Evolutionary conservation across 2,113 vertebrate genomes (phyloP), one percentile per base, ranked within the genome.

Genomic region (Heloderma charlesbogerti): DNA sequence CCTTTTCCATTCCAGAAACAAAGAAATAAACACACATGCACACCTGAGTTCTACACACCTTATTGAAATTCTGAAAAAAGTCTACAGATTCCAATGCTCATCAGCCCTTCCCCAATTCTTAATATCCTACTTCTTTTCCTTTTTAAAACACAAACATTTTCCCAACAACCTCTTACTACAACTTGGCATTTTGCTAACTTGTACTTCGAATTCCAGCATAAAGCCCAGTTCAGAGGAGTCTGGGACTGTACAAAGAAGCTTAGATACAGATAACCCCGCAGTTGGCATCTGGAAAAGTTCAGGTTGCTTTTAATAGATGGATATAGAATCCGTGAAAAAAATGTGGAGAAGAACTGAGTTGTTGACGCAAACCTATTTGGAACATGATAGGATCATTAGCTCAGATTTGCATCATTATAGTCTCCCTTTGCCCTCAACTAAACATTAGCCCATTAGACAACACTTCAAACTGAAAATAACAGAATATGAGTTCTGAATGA

Each of bases 401-500:
- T 37, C 37, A 80, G 54, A 6, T 54, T 57, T 0, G 10, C 25
- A 3, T 48, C 18, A 1, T 4, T 25, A 3, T 6, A 72, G 45
- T 72, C 13, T 1, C 0, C 6, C 0, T 40, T 22, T 75, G 78
- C 75, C 63, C 45, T 40, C 77, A 81, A 48, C 34, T n/a, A 86
- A 86, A 85, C n/a, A 60, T 0, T 0, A 83, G 87, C 66, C 80
- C 40, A 22, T 54, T 6, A 84, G 45, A 45, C 29, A 29, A 77
- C 86, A 91, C 82, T 87, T 37, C 66, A n/a, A 37, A 91, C 10
- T 0, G 31, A 94, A 92, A 87, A 0, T 0, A 90, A 51, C 45
- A 34, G 57, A 10, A 90, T 34, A 4, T 31, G 15, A 84, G 37
- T 63, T 16, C 0, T n/a, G 31, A 0, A 81, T 43, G 8, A 0